phyloP scores from a whole-genome alignment of 2,888 invertebrate species.

The Melinaea marsaeus region DNA sequence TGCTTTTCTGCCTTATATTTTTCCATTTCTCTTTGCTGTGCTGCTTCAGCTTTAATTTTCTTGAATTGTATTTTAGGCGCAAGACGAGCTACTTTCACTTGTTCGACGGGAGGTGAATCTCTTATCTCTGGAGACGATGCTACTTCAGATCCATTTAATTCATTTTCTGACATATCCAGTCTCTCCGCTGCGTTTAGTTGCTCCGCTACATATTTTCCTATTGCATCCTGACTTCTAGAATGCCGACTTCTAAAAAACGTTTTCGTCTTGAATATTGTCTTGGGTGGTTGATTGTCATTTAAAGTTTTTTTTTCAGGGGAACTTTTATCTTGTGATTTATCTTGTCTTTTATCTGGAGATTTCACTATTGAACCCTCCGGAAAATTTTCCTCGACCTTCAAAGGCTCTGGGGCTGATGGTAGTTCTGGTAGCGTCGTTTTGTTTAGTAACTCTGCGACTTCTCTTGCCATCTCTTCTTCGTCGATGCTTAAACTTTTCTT shows the following conservation, averaged over 20 bases:
- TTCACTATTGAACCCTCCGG: slow-evolving; percentile 73
- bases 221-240: slow-evolving; percentile 74
- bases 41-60: slow-evolving; percentile 72
- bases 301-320: slow-evolving; percentile 41
- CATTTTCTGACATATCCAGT: slow-evolving; percentile 63
- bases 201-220: slow-evolving; percentile 74
- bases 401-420: slow-evolving; percentile 71
- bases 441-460: slow-evolving; percentile 80
- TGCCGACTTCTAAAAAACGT: slow-evolving; percentile 77
- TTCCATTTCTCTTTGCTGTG: slow-evolving; percentile 56
- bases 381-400: slow-evolving; percentile 78
- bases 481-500: slow-evolving; percentile 64
- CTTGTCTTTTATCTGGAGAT: slow-evolving; percentile 66
- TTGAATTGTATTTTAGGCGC: slow-evolving; percentile 75
- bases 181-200: slow-evolving; percentile 69
- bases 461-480: slow-evolving; percentile 71
- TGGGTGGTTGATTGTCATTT: slow-evolving; percentile 49
- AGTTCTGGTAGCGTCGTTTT: slow-evolving; percentile 79
- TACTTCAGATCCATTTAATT: slow-evolving; percentile 62
- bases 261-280: slow-evolving; percentile 76
- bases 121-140: slow-evolving; percentile 61
- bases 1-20: slow-evolving; percentile 30
- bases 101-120: slow-evolving; percentile 69
- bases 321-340: slow-evolving; percentile 39
- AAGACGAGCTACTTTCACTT: slow-evolving; percentile 75